phyloP scores from a whole-genome alignment of 2,797 vertebrate genomes.

The Triplophysa bombifrons region DNA sequence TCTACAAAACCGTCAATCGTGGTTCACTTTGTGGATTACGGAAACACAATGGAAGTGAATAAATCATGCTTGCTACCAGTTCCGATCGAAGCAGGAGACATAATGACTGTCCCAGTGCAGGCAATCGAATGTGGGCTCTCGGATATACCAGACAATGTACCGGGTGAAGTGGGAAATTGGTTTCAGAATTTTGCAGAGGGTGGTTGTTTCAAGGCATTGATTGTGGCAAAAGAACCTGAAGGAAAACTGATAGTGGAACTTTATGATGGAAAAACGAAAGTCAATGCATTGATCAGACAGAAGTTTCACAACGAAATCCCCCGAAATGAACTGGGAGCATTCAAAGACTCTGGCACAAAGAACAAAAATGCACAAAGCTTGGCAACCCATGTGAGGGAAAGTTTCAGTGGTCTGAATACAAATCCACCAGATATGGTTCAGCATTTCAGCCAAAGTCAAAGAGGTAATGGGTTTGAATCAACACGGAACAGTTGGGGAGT shows the following conservation, averaged over 20 bases:
- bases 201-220: slow-evolving; percentile 76
- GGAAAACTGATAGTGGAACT: slow-evolving; percentile 88
- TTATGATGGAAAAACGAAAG: slow-evolving; percentile 79
- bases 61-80: slow-evolving; percentile 81
- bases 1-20: slow-evolving; percentile 69
- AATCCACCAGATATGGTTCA: background rate
- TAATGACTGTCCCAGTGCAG: slow-evolving; percentile 89
- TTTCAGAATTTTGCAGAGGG: slow-evolving; percentile 81
- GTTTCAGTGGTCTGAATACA: background rate
- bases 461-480: background rate
- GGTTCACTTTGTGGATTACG: slow-evolving; percentile 95
- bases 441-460: background rate
- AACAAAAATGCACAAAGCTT: slow-evolving; percentile 21
- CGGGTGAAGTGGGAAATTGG: slow-evolving; percentile 78
- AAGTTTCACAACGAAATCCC: slow-evolving; percentile 66
- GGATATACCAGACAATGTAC: slow-evolving; percentile 75
- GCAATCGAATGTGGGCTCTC: slow-evolving; percentile 86
- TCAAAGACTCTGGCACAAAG: slow-evolving; percentile 35
- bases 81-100: slow-evolving; percentile 80
- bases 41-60: slow-evolving; percentile 80
- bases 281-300: slow-evolving; percentile 84
- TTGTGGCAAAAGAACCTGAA: slow-evolving; percentile 85
- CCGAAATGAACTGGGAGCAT: slow-evolving; percentile 44
- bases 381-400: slow-evolving; percentile 5
- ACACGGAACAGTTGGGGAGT: background rate